Conservation (phyloP, 2,113 vertebrate genomes). For the Gavia stellata region DNA sequence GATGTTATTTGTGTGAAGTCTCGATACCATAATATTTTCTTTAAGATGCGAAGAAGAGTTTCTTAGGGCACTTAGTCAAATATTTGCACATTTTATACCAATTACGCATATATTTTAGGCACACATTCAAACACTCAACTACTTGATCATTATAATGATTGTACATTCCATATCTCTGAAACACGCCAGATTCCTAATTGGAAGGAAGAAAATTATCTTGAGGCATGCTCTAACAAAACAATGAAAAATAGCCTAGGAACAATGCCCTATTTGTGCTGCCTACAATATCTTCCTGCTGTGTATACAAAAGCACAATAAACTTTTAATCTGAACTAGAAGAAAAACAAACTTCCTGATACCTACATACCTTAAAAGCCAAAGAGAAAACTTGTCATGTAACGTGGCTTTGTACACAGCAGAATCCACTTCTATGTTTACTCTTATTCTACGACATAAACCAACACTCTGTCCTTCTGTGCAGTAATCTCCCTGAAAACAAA, state of each 20-base stretch:
- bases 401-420: not conserved
- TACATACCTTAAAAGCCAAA: not conserved
- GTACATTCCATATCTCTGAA: conserved; percentile 52
- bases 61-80: conserved; percentile 4
- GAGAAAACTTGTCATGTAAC: not conserved
- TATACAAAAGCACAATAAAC: not conserved
- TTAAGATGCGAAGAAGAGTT: not conserved
- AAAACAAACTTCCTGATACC: conserved; percentile 9
- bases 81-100: conserved; percentile 15
- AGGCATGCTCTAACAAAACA: conserved; percentile 45
- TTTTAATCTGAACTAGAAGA: not conserved
- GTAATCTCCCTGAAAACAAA: not conserved
- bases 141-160: conserved; percentile 57
- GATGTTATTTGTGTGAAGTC: not conserved
- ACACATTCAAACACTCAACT: conserved; percentile 40
- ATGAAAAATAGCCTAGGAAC: conserved; percentile 46
- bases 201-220: conserved; percentile 50
- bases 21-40: not conserved
- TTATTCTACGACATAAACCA: not conserved
- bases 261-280: conserved; percentile 28
- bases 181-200: conserved; percentile 40
- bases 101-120: conserved; percentile 46
- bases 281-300: not conserved
- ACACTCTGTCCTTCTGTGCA: not conserved
- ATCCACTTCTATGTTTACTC: not conserved